Base-by-base conservation (phyloP, 2,797 vertebrate genomes). In the Anabacerthia variegaticeps region DNA sequence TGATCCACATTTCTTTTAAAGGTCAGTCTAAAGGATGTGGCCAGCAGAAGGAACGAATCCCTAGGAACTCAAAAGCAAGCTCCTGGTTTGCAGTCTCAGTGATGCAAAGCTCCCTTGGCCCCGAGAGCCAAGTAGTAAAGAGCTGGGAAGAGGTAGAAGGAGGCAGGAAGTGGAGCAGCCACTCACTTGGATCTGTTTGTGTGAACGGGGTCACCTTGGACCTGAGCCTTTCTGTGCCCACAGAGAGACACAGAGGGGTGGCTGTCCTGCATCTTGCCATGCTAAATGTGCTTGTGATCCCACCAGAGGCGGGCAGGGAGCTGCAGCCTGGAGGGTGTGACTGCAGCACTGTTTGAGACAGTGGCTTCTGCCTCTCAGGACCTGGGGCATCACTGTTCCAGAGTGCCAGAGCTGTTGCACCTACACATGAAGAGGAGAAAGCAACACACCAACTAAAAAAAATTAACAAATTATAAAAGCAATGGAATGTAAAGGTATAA, bases 401-500 rank as follows among this genome's bases (percentile, higher is more conserved):
- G 46, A 78, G 56, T 39, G 76, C 72, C 87, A 92, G 68, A 66
- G 69, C 82, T 95, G 66, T 48, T 84, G 68, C 54, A 72, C 71
- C 82, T 92, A 75, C 14, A 34, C 5, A 34, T 6, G 75, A 66
- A 88, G 54, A 75, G 54, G 91, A 82, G 80, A 91, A 92, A 85
- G 54, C 69, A 78, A 91, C 59, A 9, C 49, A 92, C 91, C 88
- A 74, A 76, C 92, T 90, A 78, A 87, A 83, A 44, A 85, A 54
- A 43, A 24, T 51, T 68, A 81, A 94, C 39, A 73, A 74, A 56
- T 67, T 76, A 67, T 88, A 82, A 95, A 95, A 91, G 67, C 85
- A 95, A 83, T 77, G 93, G 95, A 96, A 96, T 95, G 93, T 90
- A 81, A 94, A 95, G 85, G 82, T 91, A 92, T 89, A 71, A 52